Evolutionary conservation across 2,113 vertebrate species (phyloP), one percentile per base, ranked within the genome.

Genomic region (Irena cyanogastra): DNA sequence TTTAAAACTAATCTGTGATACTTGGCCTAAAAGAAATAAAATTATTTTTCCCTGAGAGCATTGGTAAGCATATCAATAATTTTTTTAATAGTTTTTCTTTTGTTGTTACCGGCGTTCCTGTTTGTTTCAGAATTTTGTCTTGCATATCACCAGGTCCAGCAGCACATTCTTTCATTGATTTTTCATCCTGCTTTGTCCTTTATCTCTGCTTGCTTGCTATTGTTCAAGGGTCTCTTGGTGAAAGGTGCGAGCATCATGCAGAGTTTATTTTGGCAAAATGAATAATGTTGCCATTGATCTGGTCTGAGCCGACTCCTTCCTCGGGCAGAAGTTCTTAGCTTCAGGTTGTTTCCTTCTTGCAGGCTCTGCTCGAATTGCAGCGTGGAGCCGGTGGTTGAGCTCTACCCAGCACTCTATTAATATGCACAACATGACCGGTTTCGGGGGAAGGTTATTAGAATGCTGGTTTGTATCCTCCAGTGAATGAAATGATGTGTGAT

Each of bases 401-500:
- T 97, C 95, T 96, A 95, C 93, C 95, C 97, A 69, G 97, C 94
- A 69, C 97, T 98, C 96, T 96, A 98, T 98, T 98, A 98, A 98
- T 98, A 98, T 98, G 98, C 98, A 98, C 98, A 98, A 98, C 98
- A 98, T 98, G 98, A 97, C 96, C 93, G 96, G 98, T 98, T 98
- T 97, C 95, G 89, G 98, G 95, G 98, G 98, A 98, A 97, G 96
- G 98, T 98, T 98, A 99, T 99, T 99, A 99, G 98, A 98, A 98
- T 98, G 98, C 98, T 98, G 98, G 98, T 98, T 98, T 98, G 98
- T 98, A 98, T 98, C 98, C 98, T 99, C 98, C 98, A 98, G 98
- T 98, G 98, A 98, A 98, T 99, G 98, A 99, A 99, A 99, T 98
- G 98, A 99, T 99, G 98, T 99, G 99, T 99, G 99, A 99, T 99